These are phyloP conservation scores for Pampusana beccarii DNA, from an alignment of 2,113 vertebrate species.

Conservation along the genomic window DNA sequence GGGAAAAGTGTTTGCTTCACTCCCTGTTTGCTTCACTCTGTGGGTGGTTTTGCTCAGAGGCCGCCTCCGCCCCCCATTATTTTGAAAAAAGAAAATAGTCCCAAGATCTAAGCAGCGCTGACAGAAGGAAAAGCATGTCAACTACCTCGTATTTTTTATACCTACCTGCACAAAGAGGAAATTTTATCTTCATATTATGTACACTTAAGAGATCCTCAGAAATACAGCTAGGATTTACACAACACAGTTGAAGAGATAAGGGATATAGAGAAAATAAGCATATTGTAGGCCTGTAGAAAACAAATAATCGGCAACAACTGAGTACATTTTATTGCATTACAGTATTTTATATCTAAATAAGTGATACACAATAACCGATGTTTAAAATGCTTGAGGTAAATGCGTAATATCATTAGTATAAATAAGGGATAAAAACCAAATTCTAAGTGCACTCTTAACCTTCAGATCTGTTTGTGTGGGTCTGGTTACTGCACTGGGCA, in stretches of 20 bases:
- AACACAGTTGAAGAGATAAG: neutral
- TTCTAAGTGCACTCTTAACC: constrained; percentile 15
- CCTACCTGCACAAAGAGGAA: neutral
- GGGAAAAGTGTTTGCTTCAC: neutral
- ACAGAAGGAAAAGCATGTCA: neutral
- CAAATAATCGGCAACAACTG: constrained; percentile 6
- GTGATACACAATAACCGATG: constrained; percentile 29
- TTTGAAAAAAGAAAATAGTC: neutral
- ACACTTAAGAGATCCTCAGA: neutral
- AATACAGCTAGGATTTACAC: neutral
- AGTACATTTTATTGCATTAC: constrained; percentile 48
- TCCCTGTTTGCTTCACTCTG: neutral
- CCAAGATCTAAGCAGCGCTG: neutral
- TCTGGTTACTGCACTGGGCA: neutral
- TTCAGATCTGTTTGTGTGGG: neutral
- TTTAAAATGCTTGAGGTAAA: constrained; percentile 61
- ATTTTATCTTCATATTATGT: neutral
- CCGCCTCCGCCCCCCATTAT: neutral
- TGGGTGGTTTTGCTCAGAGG: neutral
- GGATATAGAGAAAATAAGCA: neutral
- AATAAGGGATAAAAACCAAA: constrained; percentile 32
- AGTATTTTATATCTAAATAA: constrained; percentile 52
- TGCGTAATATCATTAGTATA: constrained; percentile 52
- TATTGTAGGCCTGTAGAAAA: neutral
- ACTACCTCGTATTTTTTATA: neutral